A percentile compares a stretch with the other conserved stretches of the same genome.
These are phyloP conservation scores for Porites rus DNA, from an alignment of 92 coral and sea anemone species.

Conservation along the genomic window DNA sequence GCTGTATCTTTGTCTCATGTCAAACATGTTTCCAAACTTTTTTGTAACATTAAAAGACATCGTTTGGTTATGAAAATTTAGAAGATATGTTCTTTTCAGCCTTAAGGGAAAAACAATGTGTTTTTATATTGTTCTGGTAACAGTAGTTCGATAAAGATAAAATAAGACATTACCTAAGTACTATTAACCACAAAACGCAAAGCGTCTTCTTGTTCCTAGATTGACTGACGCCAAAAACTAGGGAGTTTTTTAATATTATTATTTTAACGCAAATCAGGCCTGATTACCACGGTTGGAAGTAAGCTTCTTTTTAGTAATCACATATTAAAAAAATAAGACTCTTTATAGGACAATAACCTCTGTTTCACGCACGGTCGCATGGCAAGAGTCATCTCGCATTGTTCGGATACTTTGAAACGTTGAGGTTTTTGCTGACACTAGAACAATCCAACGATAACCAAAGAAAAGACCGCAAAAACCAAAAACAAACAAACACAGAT, in stretches of 20 bases:
- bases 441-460: conserved; percentile 9
- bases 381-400: conserved; percentile 33
- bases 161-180: too few species aligned
- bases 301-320: not conserved
- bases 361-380: conserved; percentile 42
- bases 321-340: not conserved
- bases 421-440: conserved; percentile 11
- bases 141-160: too few species aligned
- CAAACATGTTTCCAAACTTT: too few species aligned
- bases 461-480: conserved; percentile 1
- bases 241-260: not conserved
- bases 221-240: not conserved
- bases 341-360: not conserved
- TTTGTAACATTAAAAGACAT: too few species aligned
- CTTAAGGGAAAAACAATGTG: too few species aligned
- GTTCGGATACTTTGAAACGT: conserved; percentile 28
- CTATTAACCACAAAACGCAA: too few species aligned
- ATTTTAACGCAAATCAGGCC: not conserved
- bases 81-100: too few species aligned
- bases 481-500: conserved; percentile 16
- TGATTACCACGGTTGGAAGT: not conserved
- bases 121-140: too few species aligned
- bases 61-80: too few species aligned
- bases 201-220: not conserved
- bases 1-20: too few species aligned